phyloP scores from a whole-genome alignment of 2,888 invertebrate species.

The Plagiodera versicolora region DNA sequence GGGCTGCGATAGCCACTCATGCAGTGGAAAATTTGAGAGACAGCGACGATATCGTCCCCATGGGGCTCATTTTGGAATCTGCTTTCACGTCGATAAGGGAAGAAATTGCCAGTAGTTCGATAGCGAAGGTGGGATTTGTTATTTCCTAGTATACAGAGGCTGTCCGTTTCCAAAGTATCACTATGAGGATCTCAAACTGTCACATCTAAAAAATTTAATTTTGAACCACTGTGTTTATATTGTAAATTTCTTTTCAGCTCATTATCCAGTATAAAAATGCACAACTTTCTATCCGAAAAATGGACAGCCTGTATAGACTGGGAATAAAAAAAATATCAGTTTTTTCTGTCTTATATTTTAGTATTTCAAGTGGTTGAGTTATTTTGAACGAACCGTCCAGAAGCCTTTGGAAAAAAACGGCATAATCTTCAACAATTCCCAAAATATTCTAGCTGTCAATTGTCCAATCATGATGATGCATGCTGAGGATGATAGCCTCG shows the following conservation, averaged over 20 bases:
- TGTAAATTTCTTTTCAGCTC: no score
- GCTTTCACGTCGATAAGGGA: constrained; percentile 46
- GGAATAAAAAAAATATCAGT: constrained; percentile 9
- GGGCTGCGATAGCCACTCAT: constrained; percentile 44
- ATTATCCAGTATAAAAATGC: no score
- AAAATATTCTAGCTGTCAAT: constrained; percentile 42
- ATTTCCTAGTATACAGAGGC: no score
- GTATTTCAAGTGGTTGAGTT: constrained; percentile 48
- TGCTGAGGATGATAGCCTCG: constrained; percentile 46
- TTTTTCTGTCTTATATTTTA: constrained; percentile 28
- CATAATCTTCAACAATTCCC: constrained; percentile 43
- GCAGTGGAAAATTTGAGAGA: constrained; percentile 37
- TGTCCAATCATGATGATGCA: constrained; percentile 51
- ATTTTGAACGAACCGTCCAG: constrained; percentile 45
- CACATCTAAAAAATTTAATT: no score
- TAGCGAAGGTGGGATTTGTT: constrained; percentile 40
- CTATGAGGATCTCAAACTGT: no score
- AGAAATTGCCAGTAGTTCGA: constrained; percentile 39
- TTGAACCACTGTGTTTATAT: no score
- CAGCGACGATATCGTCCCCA: constrained; percentile 33
- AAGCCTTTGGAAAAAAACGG: constrained; percentile 46
- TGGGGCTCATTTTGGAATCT: constrained; percentile 47
- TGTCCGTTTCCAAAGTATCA: no score
- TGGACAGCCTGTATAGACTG: no score
- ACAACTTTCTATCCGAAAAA: no score